Evolutionary conservation across 1,140 invertebrate species (phyloP).

Genomic region (Vanessa atalanta): DNA sequence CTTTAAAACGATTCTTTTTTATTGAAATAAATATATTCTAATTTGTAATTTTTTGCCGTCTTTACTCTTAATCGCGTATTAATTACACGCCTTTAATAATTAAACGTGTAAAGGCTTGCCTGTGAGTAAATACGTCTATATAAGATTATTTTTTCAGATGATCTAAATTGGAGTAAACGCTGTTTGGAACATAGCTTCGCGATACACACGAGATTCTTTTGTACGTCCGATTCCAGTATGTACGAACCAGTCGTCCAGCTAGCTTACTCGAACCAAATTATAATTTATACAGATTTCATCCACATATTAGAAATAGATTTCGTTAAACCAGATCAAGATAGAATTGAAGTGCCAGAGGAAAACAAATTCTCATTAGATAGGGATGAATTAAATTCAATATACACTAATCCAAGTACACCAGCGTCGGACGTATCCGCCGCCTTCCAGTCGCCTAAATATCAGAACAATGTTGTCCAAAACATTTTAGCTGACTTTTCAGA

Average conservation of each 20-base stretch:
- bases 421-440: slow-evolving; percentile 65
- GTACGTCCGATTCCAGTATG: slow-evolving; percentile 76
- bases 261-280: slow-evolving; percentile 79
- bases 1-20: no score
- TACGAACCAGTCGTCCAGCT: slow-evolving; percentile 78
- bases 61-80: no score
- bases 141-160: slow-evolving; percentile 52
- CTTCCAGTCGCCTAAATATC: slow-evolving; percentile 73
- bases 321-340: slow-evolving; percentile 69
- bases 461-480: slow-evolving; percentile 75
- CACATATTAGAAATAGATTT: slow-evolving; percentile 80
- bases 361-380: slow-evolving; percentile 62
- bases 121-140: no score
- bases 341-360: slow-evolving; percentile 56
- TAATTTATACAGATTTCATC: slow-evolving; percentile 80
- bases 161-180: slow-evolving; percentile 66
- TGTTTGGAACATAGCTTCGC: slow-evolving; percentile 80
- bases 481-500: slow-evolving; percentile 79
- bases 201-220: slow-evolving; percentile 79
- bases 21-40: no score
- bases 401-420: slow-evolving; percentile 64
- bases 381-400: slow-evolving; percentile 63
- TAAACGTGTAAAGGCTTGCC: no score
- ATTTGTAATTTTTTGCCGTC: no score
- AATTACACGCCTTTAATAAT: no score